These are phyloP conservation scores for Amia ocellicauda DNA, from an alignment of 2,113 vertebrate species.

Conservation along the genomic window DNA sequence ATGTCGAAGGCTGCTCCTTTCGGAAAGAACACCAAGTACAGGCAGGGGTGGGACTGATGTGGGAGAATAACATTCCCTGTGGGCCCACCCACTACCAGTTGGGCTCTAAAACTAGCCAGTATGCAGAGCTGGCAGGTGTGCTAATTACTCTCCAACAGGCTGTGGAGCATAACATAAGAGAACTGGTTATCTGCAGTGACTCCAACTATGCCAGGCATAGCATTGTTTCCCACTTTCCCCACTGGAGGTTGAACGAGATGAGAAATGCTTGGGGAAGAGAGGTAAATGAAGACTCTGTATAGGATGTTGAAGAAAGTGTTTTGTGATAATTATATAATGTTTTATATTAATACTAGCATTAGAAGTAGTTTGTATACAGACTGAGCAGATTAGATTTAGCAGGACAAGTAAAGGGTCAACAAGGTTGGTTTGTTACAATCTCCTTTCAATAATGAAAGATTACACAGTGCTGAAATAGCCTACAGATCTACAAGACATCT, in stretches of 20 bases:
- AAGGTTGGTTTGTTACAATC: too few relatives aligned
- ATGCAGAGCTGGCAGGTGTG: slow-evolving; percentile 9
- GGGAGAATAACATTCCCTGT: not conserved
- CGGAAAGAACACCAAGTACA: not conserved
- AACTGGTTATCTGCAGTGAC: slow-evolving; percentile 16
- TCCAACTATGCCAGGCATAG: slow-evolving; percentile 7
- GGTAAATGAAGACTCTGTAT: too few relatives aligned
- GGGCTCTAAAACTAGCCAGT: slow-evolving; percentile 8
- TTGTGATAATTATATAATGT: too few relatives aligned
- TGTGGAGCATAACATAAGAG: not conserved
- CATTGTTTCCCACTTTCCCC: not conserved
- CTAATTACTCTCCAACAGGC: not conserved
- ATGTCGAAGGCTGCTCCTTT: not conserved
- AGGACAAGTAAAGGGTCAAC: too few relatives aligned
- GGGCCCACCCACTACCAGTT: not conserved
- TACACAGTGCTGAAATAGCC: too few relatives aligned
- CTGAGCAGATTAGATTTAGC: too few relatives aligned
- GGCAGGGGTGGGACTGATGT: not conserved
- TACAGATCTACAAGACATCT: too few relatives aligned
- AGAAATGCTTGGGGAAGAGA: slow-evolving; percentile 6
- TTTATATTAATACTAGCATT: too few relatives aligned
- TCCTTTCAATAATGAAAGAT: too few relatives aligned
- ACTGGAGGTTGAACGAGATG: slow-evolving; percentile 3
- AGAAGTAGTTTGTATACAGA: too few relatives aligned
- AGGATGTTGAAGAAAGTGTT: too few relatives aligned